These are phyloP conservation scores for Ypsolopha sequella DNA, from an alignment of 2,888 invertebrate species.

Conservation along the genomic window DNA sequence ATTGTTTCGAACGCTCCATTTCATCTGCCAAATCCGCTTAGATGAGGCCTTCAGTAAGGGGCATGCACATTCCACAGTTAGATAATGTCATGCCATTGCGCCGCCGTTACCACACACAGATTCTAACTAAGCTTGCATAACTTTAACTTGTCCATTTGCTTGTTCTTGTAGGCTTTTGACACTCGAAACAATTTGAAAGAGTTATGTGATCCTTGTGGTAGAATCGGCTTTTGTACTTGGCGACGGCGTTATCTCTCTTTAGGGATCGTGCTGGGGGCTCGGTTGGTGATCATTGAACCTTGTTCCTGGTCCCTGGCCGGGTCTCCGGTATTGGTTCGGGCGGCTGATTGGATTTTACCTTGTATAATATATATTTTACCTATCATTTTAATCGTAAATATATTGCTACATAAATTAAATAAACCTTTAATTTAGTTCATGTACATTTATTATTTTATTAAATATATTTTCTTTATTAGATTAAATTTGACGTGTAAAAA, in stretches of 20 bases:
- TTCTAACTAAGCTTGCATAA: slow-evolving; percentile 4
- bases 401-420: no score
- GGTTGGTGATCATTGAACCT: no score
- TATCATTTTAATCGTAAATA: no score
- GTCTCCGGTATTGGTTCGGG: no score
- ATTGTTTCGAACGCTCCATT: not conserved
- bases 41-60: not conserved
- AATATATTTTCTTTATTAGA: no score
- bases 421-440: no score
- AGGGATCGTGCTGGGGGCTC: slow-evolving; percentile 20
- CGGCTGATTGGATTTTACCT: no score
- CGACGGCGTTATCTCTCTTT: slow-evolving; percentile 1
- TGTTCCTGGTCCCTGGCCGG: no score
- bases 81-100: slow-evolving; percentile 6
- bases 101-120: slow-evolving; percentile 33
- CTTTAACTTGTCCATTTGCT: slow-evolving; percentile 25
- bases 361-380: no score
- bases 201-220: not conserved
- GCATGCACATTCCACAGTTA: not conserved
- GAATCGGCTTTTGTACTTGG: not conserved
- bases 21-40: not conserved
- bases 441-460: no score
- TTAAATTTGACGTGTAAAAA: no score
- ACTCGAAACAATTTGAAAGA: slow-evolving; percentile 10
- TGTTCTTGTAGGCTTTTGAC: slow-evolving; percentile 12